phyloP scores from a whole-genome alignment of 2,113 vertebrate species.

The Indri indri region DNA sequence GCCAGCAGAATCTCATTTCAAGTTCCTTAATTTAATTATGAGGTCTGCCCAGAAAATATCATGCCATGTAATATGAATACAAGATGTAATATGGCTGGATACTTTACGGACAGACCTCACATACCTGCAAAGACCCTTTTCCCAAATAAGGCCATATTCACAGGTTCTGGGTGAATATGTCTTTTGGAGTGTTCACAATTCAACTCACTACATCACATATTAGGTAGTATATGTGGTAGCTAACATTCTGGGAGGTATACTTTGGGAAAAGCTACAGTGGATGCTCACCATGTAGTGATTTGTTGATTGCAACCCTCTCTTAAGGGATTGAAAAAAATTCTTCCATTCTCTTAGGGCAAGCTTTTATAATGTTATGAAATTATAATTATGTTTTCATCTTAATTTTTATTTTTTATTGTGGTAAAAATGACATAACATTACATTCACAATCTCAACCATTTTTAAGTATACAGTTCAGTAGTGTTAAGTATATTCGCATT shows the following conservation, averaged over 20 bases:
- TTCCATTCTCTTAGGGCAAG: background rate
- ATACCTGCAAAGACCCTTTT: background rate
- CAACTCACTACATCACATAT: background rate
- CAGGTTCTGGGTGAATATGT: background rate
- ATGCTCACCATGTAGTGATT: background rate
- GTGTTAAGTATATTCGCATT: background rate
- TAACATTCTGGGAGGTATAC: background rate
- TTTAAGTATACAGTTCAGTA: background rate
- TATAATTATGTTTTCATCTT: background rate
- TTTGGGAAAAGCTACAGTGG: background rate
- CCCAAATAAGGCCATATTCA: background rate
- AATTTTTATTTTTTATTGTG: background rate
- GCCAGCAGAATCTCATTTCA: background rate
- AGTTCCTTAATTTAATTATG: background rate
- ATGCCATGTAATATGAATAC: no score
- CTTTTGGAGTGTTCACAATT: background rate
- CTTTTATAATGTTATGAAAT: background rate
- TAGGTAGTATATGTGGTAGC: background rate
- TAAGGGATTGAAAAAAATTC: background rate
- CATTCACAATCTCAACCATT: background rate
- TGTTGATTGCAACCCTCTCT: background rate
- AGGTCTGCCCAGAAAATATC: no score
- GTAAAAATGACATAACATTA: background rate
- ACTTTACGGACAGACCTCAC: no score
- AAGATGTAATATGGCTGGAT: no score